Evolutionary conservation across 2,113 vertebrate genomes (phyloP), one percentile per base, ranked within the genome.

Genomic region (Thymallus thymallus): DNA sequence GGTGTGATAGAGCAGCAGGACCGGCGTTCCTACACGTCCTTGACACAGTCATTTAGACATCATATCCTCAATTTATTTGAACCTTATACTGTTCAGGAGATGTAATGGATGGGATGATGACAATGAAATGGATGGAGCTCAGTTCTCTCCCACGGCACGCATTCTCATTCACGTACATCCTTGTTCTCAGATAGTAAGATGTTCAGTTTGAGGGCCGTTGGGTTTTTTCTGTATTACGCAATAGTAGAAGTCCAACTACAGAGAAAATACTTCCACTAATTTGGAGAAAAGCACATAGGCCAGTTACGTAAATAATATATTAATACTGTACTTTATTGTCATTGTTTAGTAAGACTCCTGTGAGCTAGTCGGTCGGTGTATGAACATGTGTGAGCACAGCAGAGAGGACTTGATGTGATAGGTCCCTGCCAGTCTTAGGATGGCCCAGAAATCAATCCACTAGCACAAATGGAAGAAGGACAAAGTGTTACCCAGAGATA

Each of bases 61-160:
- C 85, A 84, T 61, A 61, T 22, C 71, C 58, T 80, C 75, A 83
- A 84, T 90, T 87, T 87, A 77, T 78, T 80, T 76, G 81, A 82
- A 75, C 75, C 70, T 32, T 24, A 72, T 12, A 69, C 76, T 74
- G 80, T 74, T 84, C 83, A 56, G 77, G 73, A 76, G 76, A 80
- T 77, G 69, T 82, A 86, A 89, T 85, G 84, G 84, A 84, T 84
- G 76, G 78, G 71, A 69, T 76, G 82, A 86, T 79, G 75, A 77
- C 68, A 83, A 75, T 74, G 64, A 80, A 85, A 83, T 74, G 61
- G 73, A 76, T 73, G 84, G 81, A 65, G 82, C 12, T 65, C 73
- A 82, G 77, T 68, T 76, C 71, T 79, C 76, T 73, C 72, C 76
- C 56, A 74, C 76, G 82, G 79, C 85, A 82, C 76, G 75, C 76